phyloP scores from a whole-genome alignment of 2,888 invertebrate species.

The Platypus cylindrus region DNA sequence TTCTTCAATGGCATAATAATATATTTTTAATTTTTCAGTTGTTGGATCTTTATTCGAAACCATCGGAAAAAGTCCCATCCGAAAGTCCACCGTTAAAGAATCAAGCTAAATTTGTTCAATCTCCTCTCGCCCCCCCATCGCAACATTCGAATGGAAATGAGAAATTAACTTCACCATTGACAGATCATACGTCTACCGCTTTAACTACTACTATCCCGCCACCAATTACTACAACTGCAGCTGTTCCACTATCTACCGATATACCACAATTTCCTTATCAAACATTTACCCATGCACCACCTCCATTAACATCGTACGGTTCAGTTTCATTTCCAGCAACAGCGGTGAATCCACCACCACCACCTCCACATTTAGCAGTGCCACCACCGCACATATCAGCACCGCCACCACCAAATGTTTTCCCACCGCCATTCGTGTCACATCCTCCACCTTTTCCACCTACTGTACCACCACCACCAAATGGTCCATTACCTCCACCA shows the following conservation, averaged over 20 bases:
- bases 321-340: slow-evolving; percentile 7
- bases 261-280: slow-evolving; percentile 30
- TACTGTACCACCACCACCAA: slow-evolving; percentile 28
- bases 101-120: too few relatives aligned
- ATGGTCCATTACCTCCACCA: slow-evolving; percentile 29
- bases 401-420: slow-evolving; percentile 26
- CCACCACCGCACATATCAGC: slow-evolving; percentile 34
- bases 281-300: slow-evolving; percentile 27
- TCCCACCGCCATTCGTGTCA: slow-evolving; percentile 24
- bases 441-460: slow-evolving; percentile 34
- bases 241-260: slow-evolving; percentile 26
- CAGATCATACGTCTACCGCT: slow-evolving; percentile 15
- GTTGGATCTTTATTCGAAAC: slow-evolving; percentile 77
- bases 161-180: slow-evolving; percentile 29
- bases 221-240: slow-evolving; percentile 20
- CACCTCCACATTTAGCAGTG: too few relatives aligned
- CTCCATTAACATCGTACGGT: slow-evolving; percentile 28
- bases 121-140: slow-evolving; percentile 16
- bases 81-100: slow-evolving; percentile 50
- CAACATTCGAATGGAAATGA: slow-evolving; percentile 43
- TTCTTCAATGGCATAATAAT: neutral
- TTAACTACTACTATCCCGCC: too few relatives aligned
- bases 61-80: slow-evolving; percentile 32
- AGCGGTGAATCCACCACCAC: slow-evolving; percentile 26
- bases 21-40: slow-evolving; percentile 20